A percentile compares a stretch with the other conserved stretches of the same genome.
Evolutionary conservation across 37 sponge, comb jelly and placozoan genomes (phyloP).

Genomic region (Agelas oroides): DNA sequence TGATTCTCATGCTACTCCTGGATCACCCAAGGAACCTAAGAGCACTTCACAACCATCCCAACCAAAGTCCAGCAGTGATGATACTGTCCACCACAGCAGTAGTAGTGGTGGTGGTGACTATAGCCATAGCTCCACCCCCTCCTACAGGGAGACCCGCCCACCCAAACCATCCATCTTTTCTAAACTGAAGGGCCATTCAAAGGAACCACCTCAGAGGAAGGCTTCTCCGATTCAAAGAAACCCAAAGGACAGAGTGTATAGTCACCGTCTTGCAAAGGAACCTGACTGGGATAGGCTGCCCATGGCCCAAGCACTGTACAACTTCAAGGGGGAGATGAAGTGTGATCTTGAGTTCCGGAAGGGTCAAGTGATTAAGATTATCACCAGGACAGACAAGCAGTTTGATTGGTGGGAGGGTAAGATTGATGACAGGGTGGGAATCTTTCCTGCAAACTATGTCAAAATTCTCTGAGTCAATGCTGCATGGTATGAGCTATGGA

Average conservation of each 20-base stretch:
- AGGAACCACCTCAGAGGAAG: not conserved
- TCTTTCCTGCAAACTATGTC: conserved; percentile 98
- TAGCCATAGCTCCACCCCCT: too few relatives aligned
- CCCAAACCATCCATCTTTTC: conserved; percentile 40
- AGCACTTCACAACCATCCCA: too few relatives aligned
- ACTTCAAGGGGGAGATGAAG: conserved; percentile 82
- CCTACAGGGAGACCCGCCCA: conserved; percentile 7
- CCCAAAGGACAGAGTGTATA: too few relatives aligned
- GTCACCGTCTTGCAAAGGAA: conserved; percentile 15
- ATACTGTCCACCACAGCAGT: too few relatives aligned
- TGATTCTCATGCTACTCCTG: too few relatives aligned
- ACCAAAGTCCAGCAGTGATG: too few relatives aligned
- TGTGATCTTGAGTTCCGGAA: conserved; percentile 94
- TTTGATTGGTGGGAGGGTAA: conserved; percentile 97
- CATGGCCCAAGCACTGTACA: conserved; percentile 71
- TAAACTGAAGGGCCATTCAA: not conserved
- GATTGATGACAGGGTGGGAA: conserved; percentile 84
- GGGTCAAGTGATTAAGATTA: conserved; percentile 84
- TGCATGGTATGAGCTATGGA: too few relatives aligned
- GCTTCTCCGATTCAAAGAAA: not conserved
- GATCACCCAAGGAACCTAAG: too few relatives aligned
- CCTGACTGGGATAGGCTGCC: conserved; percentile 78
- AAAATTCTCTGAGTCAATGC: conserved; percentile 40
- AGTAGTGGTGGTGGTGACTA: too few relatives aligned
- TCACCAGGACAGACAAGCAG: conserved; percentile 79